Evolutionary conservation across 2,888 invertebrate species (phyloP).

Genomic region (Nematopogon swammerdamellus): DNA sequence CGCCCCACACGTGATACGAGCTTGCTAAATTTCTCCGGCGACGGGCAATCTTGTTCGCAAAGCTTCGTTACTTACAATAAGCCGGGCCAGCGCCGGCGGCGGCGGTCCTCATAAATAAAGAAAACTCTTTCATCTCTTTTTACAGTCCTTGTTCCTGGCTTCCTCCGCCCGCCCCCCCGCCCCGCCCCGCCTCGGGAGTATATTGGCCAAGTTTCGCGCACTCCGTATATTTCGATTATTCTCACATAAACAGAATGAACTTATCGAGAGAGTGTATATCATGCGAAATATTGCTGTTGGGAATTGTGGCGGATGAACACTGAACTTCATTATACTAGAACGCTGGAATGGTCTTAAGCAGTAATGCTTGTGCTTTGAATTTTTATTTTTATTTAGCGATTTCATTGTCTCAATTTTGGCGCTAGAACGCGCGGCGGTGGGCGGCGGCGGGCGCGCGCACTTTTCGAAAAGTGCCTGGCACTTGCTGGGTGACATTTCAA

Average conservation of each 20-base stretch:
- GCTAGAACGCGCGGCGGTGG: no score
- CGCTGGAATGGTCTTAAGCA: no score
- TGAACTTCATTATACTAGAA: no score
- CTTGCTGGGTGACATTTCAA: no score
- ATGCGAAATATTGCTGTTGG: constrained; percentile 16
- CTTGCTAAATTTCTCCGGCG: not conserved
- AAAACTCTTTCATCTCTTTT: constrained; percentile 4
- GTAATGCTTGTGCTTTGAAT: no score
- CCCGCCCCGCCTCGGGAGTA: not conserved
- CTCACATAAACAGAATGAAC: constrained; percentile 17
- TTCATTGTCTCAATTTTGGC: no score
- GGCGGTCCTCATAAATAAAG: constrained; percentile 8
- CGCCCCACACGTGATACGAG: no score
- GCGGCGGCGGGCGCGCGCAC: no score
- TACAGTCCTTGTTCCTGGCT: not conserved
- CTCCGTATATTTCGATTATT: constrained; percentile 17
- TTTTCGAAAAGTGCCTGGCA: no score
- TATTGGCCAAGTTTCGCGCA: constrained; percentile 2
- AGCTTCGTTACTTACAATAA: constrained; percentile 9
- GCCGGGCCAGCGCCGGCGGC: constrained; percentile 4
- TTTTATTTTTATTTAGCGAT: no score
- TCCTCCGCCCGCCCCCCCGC: constrained; percentile 1
- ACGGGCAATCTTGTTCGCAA: constrained; percentile 8
- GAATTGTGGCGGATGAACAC: constrained; percentile 8
- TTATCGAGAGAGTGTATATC: constrained; percentile 20